These are phyloP conservation scores for Pseudorasbora parva DNA, from an alignment of 2,113 vertebrate genomes.

Conservation along the genomic window DNA sequence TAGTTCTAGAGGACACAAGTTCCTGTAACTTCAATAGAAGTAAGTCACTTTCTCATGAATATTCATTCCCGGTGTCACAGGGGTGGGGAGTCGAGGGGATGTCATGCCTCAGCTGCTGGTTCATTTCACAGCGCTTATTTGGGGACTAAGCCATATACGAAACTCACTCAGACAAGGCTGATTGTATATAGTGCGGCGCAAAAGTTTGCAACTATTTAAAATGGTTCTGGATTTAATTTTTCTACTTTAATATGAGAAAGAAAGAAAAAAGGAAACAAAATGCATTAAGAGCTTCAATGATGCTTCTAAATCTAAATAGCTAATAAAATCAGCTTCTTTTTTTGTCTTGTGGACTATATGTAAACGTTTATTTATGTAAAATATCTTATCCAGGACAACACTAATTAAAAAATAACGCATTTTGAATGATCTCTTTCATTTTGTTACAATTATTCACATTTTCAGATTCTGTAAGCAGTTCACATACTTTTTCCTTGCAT, in stretches of 20 bases:
- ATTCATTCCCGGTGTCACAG: slow-evolving; percentile 54
- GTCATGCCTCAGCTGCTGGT: slow-evolving; percentile 34
- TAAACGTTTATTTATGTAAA: too few species aligned
- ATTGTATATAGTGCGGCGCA: not conserved
- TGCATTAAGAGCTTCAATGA: too few species aligned
- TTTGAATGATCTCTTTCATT: too few species aligned
- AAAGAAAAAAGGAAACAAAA: too few species aligned
- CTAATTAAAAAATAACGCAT: too few species aligned
- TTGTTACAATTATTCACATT: too few species aligned
- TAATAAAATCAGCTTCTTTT: too few species aligned
- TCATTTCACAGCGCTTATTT: slow-evolving; percentile 41
- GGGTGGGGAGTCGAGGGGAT: slow-evolving; percentile 31
- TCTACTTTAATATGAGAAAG: not conserved
- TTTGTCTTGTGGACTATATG: too few species aligned
- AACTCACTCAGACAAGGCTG: slow-evolving; percentile 18
- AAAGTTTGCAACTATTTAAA: not conserved
- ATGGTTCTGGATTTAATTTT: not conserved
- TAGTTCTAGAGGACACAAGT: slow-evolving; percentile 49
- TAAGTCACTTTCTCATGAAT: slow-evolving; percentile 53
- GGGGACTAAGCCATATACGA: slow-evolving; percentile 26
- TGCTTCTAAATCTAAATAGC: too few species aligned
- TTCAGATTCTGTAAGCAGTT: too few species aligned
- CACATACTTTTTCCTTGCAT: too few species aligned
- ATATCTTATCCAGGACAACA: too few species aligned
- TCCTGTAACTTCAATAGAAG: slow-evolving; percentile 52